Conservation (phyloP, 37 sponge, comb jelly and placozoan species). For the Spongia lamella region DNA sequence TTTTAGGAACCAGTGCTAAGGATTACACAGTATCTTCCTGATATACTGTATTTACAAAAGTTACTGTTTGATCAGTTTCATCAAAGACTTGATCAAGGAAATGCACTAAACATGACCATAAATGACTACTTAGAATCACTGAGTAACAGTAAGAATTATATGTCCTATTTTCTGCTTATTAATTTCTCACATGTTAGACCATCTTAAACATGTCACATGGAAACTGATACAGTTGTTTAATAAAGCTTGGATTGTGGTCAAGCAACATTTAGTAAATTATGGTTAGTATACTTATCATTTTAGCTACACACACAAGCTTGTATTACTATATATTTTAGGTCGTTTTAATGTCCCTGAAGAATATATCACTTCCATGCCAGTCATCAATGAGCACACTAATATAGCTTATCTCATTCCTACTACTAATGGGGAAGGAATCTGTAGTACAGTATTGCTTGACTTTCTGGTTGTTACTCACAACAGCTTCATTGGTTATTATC, state of each 20-base stretch:
- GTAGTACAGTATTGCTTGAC: constrained; percentile 62
- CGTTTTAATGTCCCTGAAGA: constrained; percentile 49
- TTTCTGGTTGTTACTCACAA: constrained; percentile 67
- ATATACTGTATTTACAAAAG: constrained; percentile 63
- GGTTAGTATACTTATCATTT: no score
- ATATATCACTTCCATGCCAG: constrained; percentile 7
- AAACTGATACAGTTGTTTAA: no score
- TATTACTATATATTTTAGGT: constrained; percentile 5
- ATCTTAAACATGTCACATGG: no score
- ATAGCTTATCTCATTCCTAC: constrained; percentile 74
- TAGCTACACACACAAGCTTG: background rate
- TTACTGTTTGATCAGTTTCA: constrained; percentile 39
- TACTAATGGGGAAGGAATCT: constrained; percentile 58
- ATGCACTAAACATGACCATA: constrained; percentile 40
- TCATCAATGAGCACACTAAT: constrained; percentile 10
- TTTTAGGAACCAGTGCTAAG: constrained; percentile 57
- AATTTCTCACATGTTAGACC: background rate
- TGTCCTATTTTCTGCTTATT: no score
- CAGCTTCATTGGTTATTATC: constrained; percentile 58
- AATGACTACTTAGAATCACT: constrained; percentile 36
- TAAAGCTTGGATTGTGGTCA: no score
- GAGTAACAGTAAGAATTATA: background rate
- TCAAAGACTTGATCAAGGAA: constrained; percentile 37
- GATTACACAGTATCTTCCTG: constrained; percentile 76
- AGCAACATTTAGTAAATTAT: no score